These are phyloP conservation scores for Heliconius ismenius DNA, from an alignment of 2,888 invertebrate species.

Conservation along the genomic window DNA sequence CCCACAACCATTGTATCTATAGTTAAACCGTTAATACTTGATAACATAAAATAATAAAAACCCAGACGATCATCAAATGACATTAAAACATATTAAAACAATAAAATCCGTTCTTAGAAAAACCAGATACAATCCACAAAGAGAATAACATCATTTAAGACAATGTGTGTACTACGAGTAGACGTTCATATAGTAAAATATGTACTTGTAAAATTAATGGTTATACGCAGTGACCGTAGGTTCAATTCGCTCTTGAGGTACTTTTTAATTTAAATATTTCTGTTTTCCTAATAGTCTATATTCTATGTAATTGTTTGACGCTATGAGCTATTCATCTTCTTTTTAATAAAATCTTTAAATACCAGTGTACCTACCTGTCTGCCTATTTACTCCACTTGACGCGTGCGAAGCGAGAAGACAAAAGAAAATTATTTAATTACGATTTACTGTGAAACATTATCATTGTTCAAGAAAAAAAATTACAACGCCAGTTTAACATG, in stretches of 20 bases:
- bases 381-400: background rate
- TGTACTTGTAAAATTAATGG: too few relatives aligned
- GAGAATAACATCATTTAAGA: background rate
- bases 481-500: too few relatives aligned
- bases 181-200: too few relatives aligned
- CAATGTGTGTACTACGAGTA: background rate
- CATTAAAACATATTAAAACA: background rate
- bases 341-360: background rate
- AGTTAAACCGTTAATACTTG: background rate
- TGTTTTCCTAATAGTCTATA: background rate
- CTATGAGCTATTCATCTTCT: background rate
- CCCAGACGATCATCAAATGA: background rate
- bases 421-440: background rate
- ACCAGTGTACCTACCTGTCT: background rate
- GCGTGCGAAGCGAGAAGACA: background rate
- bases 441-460: background rate
- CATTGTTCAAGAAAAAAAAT: background rate
- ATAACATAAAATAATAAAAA: background rate
- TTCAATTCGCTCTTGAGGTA: background rate
- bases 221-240: background rate
- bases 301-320: background rate
- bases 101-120: background rate
- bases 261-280: background rate
- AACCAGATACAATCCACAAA: background rate
- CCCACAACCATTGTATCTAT: background rate